Conservation (phyloP, 2,888 invertebrate genomes). For the Onthophagus sagittarius region DNA sequence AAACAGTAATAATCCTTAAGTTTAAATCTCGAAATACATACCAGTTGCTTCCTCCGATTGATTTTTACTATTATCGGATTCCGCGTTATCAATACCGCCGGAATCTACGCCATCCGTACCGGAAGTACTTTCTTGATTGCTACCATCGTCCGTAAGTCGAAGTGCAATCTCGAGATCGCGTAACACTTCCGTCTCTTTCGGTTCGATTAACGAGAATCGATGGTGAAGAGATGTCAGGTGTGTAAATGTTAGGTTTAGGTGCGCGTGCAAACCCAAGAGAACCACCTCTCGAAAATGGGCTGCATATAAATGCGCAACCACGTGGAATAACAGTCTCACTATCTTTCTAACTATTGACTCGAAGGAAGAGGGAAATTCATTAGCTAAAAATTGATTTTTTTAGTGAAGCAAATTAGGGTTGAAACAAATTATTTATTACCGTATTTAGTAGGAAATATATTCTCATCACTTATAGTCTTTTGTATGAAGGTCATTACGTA, state of each 20-base stretch:
- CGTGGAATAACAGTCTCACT: constrained; percentile 93
- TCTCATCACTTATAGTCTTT: constrained; percentile 95
- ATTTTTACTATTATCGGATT: constrained; percentile 26
- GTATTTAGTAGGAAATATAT: constrained; percentile 97
- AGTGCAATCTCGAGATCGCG: constrained; percentile 87
- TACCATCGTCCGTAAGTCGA: constrained; percentile 44
- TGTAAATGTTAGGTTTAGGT: constrained; percentile 95
- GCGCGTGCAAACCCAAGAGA: constrained; percentile 89
- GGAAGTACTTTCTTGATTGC: constrained; percentile 36
- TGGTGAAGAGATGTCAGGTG: constrained; percentile 85
- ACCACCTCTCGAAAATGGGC: constrained; percentile 96
- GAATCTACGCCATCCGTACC: constrained; percentile 27
- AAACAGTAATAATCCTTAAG: neutral
- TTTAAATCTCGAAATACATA: constrained; percentile 29
- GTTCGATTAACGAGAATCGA: constrained; percentile 88
- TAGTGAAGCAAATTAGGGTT: neutral
- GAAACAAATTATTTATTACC: constrained; percentile 53
- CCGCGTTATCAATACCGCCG: constrained; percentile 21
- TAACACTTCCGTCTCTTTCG: constrained; percentile 93
- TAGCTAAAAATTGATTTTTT: constrained; percentile 56
- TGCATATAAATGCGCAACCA: constrained; percentile 96
- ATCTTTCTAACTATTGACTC: constrained; percentile 95
- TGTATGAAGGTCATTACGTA: constrained; percentile 98
- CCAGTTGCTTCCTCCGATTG: constrained; percentile 45
- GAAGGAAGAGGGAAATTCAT: constrained; percentile 92